A percentile compares a stretch with the other conserved stretches of the same genome.
Conservation (phyloP, 1,140 invertebrate species). For the Vollenhovia emeryi region DNA sequence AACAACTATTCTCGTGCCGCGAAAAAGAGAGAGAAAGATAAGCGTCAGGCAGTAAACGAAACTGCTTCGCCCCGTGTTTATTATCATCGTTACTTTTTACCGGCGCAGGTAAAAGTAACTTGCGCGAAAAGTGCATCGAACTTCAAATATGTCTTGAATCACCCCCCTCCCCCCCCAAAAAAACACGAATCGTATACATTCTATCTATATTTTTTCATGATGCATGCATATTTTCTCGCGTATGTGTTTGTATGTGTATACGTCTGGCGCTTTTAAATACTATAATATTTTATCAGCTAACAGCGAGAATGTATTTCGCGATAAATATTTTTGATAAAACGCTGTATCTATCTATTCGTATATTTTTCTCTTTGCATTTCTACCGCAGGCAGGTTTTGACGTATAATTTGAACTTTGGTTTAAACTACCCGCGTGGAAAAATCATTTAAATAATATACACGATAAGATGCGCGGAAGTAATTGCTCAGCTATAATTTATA, state of each 20-base stretch:
- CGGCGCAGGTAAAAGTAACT: slow-evolving; percentile 59
- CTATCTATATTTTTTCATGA: background rate
- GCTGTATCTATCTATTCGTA: background rate
- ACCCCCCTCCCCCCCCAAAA: too few relatives aligned
- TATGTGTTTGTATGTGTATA: background rate
- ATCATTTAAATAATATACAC: background rate
- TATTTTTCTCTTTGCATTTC: background rate
- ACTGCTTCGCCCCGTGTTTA: slow-evolving; percentile 8
- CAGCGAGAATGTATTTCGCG: background rate
- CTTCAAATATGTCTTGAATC: background rate
- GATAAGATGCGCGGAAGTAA: background rate
- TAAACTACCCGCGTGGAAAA: background rate
- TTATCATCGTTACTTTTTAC: slow-evolving; percentile 53
- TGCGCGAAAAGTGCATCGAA: background rate
- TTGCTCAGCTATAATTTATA: background rate
- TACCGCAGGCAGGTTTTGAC: background rate
- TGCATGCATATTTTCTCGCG: background rate
- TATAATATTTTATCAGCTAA: background rate
- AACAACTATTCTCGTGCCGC: slow-evolving; percentile 38
- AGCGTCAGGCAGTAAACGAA: slow-evolving; percentile 34
- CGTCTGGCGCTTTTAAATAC: background rate
- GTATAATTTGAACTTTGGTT: background rate
- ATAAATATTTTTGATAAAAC: slow-evolving; percentile 3
- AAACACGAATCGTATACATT: background rate
- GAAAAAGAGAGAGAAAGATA: slow-evolving; percentile 18